Base-by-base conservation (phyloP, 1,140 invertebrate genomes). In the Cherax destructor region DNA sequence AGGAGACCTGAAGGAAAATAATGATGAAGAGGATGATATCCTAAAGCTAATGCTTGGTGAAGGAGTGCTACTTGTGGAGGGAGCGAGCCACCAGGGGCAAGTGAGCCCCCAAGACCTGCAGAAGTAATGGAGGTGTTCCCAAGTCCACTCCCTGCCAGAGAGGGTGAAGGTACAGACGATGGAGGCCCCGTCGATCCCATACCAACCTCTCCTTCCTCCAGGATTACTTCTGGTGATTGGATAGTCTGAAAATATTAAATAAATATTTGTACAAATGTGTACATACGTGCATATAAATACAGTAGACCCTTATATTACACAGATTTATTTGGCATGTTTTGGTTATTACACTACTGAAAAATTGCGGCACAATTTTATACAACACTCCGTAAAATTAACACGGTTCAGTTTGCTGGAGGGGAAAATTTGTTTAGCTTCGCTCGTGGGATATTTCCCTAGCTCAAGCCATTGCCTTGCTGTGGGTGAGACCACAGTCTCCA, bases 11-110 rank as follows among this genome's bases (percentile, higher is more conserved):
- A 80, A n/a, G 86, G 88, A 74, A 92, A 92, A 78, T 92, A 92
- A 69, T 89, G 90, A 47, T 81, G 86, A 13, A 89, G 74, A 52
- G 92, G 92, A 78, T 91, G 89, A 79, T 93, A 93, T 61, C 92
- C 88, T 72, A 92, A 72, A 47, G 92, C 90, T n/a, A 93, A 65
- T 72, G 92, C 92, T 59, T 92, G 91, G 41, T 93, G 92, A 24
- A 93, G 87, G 59, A 93, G 85, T 21, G 90, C 86, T 56, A 93
- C 84, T 80, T 93, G 92, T 6, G 90, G 90, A 41, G 90, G 87
- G 50, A 93, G 84, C 47, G 88, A 83, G 5, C 88, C 88, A 69
- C 77, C 30, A 21, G 86, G 78, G 41, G 78, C 59, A 61, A 88
- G 77, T 47, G 89, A 83, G 59, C 81, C 89, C 47, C 69, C 74